These are phyloP conservation scores for Lateolabrax maculatus DNA, from an alignment of 2,797 vertebrate species.

Conservation along the genomic window DNA sequence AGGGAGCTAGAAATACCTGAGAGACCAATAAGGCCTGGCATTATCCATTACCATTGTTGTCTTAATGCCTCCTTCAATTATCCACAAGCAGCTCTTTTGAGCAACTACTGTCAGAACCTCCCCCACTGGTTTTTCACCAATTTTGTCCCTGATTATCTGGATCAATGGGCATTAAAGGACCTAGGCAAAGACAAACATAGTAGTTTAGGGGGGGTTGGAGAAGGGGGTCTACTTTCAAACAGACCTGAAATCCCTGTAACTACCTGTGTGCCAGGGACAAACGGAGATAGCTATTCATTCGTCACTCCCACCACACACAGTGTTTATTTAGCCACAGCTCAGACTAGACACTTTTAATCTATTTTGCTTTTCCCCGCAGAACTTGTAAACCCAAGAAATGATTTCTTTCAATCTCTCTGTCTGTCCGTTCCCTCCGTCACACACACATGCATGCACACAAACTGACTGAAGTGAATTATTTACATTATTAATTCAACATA, in stretches of 20 bases:
- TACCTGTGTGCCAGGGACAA: conserved; percentile 76
- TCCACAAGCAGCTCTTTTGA: conserved; percentile 76
- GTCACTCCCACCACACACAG: conserved; percentile 72
- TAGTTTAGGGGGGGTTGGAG: conserved; percentile 41
- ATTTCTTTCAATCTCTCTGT: conserved; percentile 28
- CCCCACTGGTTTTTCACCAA: conserved; percentile 69
- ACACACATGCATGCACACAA: background rate
- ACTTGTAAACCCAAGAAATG: conserved; percentile 44
- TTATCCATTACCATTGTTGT: conserved; percentile 77
- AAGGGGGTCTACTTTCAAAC: conserved; percentile 69
- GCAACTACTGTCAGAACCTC: conserved; percentile 70
- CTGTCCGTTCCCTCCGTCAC: background rate
- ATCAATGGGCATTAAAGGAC: conserved; percentile 82
- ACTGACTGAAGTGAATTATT: too few relatives aligned
- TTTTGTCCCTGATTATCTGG: conserved; percentile 82
- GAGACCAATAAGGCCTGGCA: conserved; percentile 67
- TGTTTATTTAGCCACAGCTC: conserved; percentile 79
- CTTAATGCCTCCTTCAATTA: conserved; percentile 82
- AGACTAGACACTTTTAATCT: conserved; percentile 75
- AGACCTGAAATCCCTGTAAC: conserved; percentile 71
- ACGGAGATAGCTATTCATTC: conserved; percentile 70
- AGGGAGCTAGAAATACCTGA: conserved; percentile 60
- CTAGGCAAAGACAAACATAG: conserved; percentile 75
- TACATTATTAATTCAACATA: too few relatives aligned
- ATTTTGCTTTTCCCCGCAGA: conserved; percentile 51